Evolutionary conservation across 2,113 vertebrate species (phyloP), one percentile per base, ranked within the genome.

Genomic region (Vireo altiloquus): DNA sequence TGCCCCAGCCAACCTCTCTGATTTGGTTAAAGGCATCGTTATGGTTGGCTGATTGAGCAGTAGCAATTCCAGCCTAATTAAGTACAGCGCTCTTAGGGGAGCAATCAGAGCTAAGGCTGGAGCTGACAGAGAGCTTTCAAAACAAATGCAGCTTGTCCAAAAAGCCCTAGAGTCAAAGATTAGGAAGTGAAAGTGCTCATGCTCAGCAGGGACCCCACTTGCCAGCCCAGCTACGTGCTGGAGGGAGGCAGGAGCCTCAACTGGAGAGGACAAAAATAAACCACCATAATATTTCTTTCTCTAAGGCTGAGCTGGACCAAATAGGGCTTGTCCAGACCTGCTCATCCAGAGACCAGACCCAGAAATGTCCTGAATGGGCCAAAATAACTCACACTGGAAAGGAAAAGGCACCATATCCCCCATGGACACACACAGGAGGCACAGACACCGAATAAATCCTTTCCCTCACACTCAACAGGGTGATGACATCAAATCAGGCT

Each of bases 61-160:
- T 12, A 84, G 69, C 83, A 87, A 69, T 94, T 89, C 77, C 77
- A 91, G 68, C 39, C 52, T 92, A 92, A 95, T 96, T 92, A 95
- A 92, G 49, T 53, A 49, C 89, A 91, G 49, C 5, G 15, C 65
- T 94, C 92, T 95, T 91, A 57, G n/a, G 87, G 81, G 92, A 96
- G 81, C 80, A 92, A 71, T 72, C 65, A 80, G 53, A 64, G 49
- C 95, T 82, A 84, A 84, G 78, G 61, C 87, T 95, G 83, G 30
- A 82, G 91, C 83, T 92, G 89, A 78, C 83, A 79, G 64, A 88
- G 85, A 75, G 80, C 44, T 84, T 91, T 89, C 64, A 87, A 92
- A 92, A 95, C 88, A 92, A 90, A 71, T 11, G 47, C 44, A 89
- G 65, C 44, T 59, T 60, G 40, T 92, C 83, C 77, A 94, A 91